These are phyloP conservation scores for Eufriesea mexicana DNA, from an alignment of 1,140 invertebrate genomes.

Conservation along the genomic window DNA sequence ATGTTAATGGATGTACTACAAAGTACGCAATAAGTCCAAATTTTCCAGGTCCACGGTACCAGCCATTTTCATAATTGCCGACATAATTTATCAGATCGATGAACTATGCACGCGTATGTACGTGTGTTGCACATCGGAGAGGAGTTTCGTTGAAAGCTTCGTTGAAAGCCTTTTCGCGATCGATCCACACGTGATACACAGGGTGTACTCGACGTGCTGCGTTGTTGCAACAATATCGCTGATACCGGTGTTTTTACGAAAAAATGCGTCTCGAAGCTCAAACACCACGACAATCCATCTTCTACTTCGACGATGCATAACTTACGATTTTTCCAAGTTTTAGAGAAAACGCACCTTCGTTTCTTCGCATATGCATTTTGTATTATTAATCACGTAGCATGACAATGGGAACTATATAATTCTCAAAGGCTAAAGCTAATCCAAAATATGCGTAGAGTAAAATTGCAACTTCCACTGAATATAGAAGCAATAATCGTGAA, in stretches of 20 bases:
- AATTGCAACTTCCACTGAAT: no score
- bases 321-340: not conserved
- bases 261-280: not conserved
- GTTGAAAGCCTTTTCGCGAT: slow-evolving; percentile 31
- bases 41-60: not conserved
- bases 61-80: not conserved
- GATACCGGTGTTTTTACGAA: not conserved
- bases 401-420: no score
- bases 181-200: not conserved
- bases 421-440: no score
- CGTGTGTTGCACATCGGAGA: not conserved
- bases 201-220: not conserved
- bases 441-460: no score
- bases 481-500: no score
- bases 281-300: not conserved
- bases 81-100: not conserved
- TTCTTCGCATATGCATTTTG: no score
- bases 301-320: no score
- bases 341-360: no score
- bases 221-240: slow-evolving; percentile 9
- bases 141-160: slow-evolving; percentile 22
- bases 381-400: no score
- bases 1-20: not conserved
- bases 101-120: not conserved
- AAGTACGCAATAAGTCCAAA: not conserved